A percentile compares a stretch with the other conserved stretches of the same genome.
These are phyloP conservation scores for Latheticus oryzae DNA, from an alignment of 2,888 invertebrate genomes.

Conservation along the genomic window DNA sequence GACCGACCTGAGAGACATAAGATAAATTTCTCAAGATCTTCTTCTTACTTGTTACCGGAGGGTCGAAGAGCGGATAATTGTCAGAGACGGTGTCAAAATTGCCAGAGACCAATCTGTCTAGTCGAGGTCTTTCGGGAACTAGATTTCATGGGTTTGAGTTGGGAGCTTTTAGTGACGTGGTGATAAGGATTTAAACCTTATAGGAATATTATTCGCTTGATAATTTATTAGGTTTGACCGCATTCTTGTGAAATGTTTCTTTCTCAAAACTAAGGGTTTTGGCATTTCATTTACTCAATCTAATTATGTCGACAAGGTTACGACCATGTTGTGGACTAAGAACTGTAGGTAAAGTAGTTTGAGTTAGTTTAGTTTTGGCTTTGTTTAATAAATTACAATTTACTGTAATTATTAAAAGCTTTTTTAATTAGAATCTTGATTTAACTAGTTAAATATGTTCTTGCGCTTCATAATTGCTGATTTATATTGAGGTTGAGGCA, in stretches of 20 bases:
- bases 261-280: no score
- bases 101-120: conserved; percentile 25
- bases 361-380: no score
- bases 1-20: conserved; percentile 54
- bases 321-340: no score
- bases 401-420: no score
- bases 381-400: no score
- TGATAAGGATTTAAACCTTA: conserved; percentile 16
- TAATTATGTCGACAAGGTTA: no score
- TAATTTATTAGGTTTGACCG: conserved; percentile 23
- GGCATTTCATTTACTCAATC: no score
- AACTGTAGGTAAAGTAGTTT: no score
- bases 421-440: no score
- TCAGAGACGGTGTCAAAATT: conserved; percentile 24
- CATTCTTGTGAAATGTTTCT: conserved; percentile 14
- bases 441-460: no score
- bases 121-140: conserved; percentile 7
- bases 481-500: conserved; percentile 28
- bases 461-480: no score
- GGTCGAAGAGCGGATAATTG: conserved; percentile 23
- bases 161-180: conserved; percentile 2
- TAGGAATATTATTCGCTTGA: conserved; percentile 11
- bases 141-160: conserved; percentile 2
- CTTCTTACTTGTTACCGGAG: conserved; percentile 1
- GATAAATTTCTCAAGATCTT: conserved; percentile 57